Base-by-base conservation (phyloP, 2,113 vertebrate species). In the Phylloscopus trochiloides region DNA sequence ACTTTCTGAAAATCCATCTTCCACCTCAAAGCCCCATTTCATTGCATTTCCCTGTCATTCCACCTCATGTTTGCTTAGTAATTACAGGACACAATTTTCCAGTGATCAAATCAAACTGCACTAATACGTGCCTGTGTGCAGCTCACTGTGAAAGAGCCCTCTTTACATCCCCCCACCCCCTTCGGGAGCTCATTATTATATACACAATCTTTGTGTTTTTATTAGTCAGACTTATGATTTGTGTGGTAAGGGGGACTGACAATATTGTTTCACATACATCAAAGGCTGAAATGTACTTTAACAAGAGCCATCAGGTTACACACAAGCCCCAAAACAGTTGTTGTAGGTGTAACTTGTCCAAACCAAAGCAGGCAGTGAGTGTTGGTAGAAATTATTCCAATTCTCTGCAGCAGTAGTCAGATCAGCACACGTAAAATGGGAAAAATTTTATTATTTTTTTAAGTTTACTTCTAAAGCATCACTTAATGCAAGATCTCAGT, bases 131-230 rank as follows among this genome's bases (percentile, higher is more conserved):
- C 77, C 84, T 86, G 61, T 78, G 83, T 93, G 88, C 76, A 82
- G 80, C 79, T 85, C 94, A 57, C 79, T 92, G 79, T 96, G 94
- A 96, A 95, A 92, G 79, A 81, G 10, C 68, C 45, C 43, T 94
- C 88, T 90, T 86, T 95, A 68, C 40, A 86, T 40, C 40, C 40
- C 40, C 40, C 40, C 40, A 40, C 40, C 14, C 90, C 95, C 95
- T 85, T 86, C 42, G 93, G 95, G 95, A 96, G 66, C 94, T 97
- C 94, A 97, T 97, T 96, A 97, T 95, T 96, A 71, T 59, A 91
- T 76, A 91, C 57, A 74, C 77, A 96, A 74, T 93, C 95, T 77
- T 82, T 61, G 66, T 91, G 59, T 81, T 97, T 97, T 97, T 97
- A 94, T 96, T 95, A 96, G 90, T 89, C 74, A 90, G 84, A 31